A percentile compares a stretch with the other conserved stretches of the same genome.
Conservation (phyloP, 2,888 invertebrate species). For the Drosophila meridiana region DNA sequence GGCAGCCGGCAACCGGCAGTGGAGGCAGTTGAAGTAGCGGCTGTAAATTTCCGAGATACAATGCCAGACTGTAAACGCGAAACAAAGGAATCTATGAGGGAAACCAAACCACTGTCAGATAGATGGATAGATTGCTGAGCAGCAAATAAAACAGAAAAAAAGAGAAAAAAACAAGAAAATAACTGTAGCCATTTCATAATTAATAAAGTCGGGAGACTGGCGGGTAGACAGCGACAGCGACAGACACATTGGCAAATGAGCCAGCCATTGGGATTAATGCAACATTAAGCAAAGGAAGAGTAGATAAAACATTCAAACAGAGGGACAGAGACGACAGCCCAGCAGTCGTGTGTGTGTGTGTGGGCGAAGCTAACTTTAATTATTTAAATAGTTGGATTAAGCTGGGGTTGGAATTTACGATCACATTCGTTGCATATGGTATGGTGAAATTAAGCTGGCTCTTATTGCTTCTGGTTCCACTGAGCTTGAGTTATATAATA, state of each 20-base stretch:
- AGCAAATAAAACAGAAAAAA: conserved; percentile 20
- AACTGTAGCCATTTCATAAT: conserved; percentile 73
- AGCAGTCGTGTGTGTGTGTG: conserved; percentile 34
- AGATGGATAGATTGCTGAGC: conserved; percentile 59
- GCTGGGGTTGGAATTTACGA: neutral
- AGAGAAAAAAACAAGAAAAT: conserved; percentile 23
- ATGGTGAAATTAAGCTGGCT: no score
- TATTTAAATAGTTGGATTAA: conserved; percentile 3
- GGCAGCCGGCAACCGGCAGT: neutral
- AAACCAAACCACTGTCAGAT: conserved; percentile 42
- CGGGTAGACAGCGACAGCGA: conserved; percentile 25
- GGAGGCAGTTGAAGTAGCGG: neutral
- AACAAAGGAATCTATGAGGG: conserved; percentile 74
- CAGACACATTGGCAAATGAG: conserved; percentile 69
- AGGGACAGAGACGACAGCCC: conserved; percentile 23
- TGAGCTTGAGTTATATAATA: neutral
- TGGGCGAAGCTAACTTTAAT: neutral
- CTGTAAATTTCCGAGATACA: conserved; percentile 38
- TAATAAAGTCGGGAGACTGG: conserved; percentile 57
- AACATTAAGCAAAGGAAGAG: conserved; percentile 64
- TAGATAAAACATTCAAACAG: conserved; percentile 33
- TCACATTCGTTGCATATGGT: neutral
- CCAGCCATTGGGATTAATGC: conserved; percentile 68
- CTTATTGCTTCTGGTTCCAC: no score
- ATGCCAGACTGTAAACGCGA: conserved; percentile 64